phyloP scores from a whole-genome alignment of 2,888 invertebrate genomes.

The Nipponacmea schrenckii region DNA sequence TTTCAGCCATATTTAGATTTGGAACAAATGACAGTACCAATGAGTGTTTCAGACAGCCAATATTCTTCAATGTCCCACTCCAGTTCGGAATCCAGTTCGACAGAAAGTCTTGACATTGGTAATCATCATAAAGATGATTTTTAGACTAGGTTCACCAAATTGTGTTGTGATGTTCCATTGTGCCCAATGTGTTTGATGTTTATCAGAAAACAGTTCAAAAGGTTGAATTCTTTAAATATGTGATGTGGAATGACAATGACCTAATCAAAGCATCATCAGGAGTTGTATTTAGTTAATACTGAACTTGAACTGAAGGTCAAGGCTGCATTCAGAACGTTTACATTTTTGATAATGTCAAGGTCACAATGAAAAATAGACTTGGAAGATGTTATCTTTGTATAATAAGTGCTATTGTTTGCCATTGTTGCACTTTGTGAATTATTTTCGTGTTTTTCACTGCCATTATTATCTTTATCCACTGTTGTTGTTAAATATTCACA shows the following conservation, averaged over 20 bases:
- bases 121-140: not conserved
- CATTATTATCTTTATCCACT: not conserved
- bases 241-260: not conserved
- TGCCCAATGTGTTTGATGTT: not conserved
- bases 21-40: conserved; percentile 53
- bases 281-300: no score
- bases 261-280: not conserved
- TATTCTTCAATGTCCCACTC: conserved; percentile 65
- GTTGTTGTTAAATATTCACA: not conserved
- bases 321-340: no score
- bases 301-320: not conserved
- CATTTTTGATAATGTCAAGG: no score
- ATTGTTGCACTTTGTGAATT: not conserved
- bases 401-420: not conserved
- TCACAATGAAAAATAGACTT: no score
- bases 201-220: not conserved
- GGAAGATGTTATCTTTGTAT: no score
- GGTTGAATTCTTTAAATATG: no score
- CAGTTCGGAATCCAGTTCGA: conserved; percentile 30
- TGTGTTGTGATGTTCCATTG: no score
- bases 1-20: conserved; percentile 85
- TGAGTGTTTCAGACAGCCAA: conserved; percentile 60
- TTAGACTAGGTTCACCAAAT: no score
- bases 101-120: not conserved
- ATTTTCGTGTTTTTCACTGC: not conserved